phyloP scores from a whole-genome alignment of 2,888 invertebrate species.

The Zygogramma bicolorata region DNA sequence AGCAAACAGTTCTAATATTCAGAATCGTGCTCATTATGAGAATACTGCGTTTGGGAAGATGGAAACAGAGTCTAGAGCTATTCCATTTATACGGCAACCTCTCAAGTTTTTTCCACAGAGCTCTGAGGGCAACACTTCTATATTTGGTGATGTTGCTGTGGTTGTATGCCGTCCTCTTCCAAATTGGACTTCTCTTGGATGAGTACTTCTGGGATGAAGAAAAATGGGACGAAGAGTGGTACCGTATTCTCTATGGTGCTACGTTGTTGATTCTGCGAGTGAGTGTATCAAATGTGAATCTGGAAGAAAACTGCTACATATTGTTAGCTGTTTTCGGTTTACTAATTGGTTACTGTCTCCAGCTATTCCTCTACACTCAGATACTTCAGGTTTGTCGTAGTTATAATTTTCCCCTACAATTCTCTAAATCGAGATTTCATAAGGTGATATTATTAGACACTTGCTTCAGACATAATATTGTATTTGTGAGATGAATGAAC shows the following conservation, averaged over 20 bases:
- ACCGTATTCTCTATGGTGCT: no score
- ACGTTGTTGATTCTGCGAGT: constrained; percentile 4
- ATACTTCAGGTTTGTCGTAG: constrained; percentile 43
- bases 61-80: constrained; percentile 14
- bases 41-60: constrained; percentile 20
- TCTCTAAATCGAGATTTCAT: no score
- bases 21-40: not conserved
- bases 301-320: not conserved
- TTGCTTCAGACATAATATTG: no score
- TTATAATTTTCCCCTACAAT: not conserved
- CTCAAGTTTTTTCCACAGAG: constrained; percentile 16
- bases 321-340: constrained; percentile 10
- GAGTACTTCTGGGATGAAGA: no score
- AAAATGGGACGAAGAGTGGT: no score
- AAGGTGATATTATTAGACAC: no score
- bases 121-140: not conserved
- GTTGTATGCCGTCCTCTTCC: not conserved
- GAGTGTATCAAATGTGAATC: not conserved
- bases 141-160: constrained; percentile 12
- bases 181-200: not conserved
- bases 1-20: not conserved
- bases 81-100: constrained; percentile 17
- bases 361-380: constrained; percentile 40
- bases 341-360: constrained; percentile 12
- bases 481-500: no score